Base-by-base conservation (phyloP, 2,797 vertebrate species). In the Lates japonicus region DNA sequence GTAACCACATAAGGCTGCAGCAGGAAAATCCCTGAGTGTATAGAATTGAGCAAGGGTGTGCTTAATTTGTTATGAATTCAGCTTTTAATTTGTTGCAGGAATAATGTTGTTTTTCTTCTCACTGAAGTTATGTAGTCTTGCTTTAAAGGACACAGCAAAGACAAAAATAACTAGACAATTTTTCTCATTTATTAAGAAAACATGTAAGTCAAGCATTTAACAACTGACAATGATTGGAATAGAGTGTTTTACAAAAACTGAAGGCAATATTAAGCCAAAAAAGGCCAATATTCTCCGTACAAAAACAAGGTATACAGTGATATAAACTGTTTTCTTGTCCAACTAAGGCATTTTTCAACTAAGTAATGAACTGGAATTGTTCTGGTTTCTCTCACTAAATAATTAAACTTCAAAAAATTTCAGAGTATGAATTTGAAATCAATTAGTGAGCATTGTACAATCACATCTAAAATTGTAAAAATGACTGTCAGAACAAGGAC, bases 141-240 rank as follows among this genome's bases (percentile, higher is more conserved):
- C 2, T 64, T 39, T 41, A 9, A 52, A 46, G 16, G 7, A 62
- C 7, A 19, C 0, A 10, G 16, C 29, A 25, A 64, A 39, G 16
- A 49, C 29, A 46, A 68, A 41, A 70, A 42, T 14, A 25, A 66
- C 11, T 11, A 39, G 3, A 12, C 31, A 16, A 49, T 51, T 70
- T 61, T 73, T 16, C 67, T 65, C 29, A 33, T 93, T 93, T 93
- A 93, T 92, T 92, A 65, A 62, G 60, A 93, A 92, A 90, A 83
- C 76, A 83, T 33, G 16, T 65, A 78, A 61, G 35, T 71, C 1
- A 13, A 75, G 44, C 17, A 51, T 78, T 76, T 44, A 69, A 70
- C 74, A 69, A 66, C 17, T 68, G 42, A 66, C 71, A 66, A n/a
- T 74, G 14, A 35, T 74, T 19, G 64, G 48, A 70, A 79, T 19